Conservation (phyloP, 1,140 invertebrate genomes). For the Drosophila kohkoa region DNA sequence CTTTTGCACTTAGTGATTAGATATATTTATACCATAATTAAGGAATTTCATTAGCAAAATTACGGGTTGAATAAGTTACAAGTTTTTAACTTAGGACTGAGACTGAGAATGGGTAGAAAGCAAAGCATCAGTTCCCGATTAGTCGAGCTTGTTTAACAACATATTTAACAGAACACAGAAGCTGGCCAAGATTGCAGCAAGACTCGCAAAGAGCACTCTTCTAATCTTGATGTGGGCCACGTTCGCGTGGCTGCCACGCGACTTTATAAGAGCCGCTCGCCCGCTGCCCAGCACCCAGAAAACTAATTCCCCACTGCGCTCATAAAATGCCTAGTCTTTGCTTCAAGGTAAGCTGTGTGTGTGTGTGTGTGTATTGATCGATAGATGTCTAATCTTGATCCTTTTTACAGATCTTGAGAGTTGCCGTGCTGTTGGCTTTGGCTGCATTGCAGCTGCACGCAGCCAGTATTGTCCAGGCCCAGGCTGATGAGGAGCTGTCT, state of each 20-base stretch:
- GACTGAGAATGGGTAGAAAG: conserved; percentile 1
- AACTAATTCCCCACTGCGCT: conserved; percentile 14
- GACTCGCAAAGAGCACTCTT: not conserved
- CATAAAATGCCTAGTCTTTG: conserved; percentile 59
- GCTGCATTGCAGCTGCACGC: conserved; percentile 43
- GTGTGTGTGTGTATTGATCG: not conserved
- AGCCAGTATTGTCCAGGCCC: conserved; percentile 13
- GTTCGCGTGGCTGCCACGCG: conserved; percentile 59
- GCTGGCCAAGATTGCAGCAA: conserved; percentile 35
- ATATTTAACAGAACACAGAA: conserved; percentile 53
- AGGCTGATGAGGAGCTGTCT: conserved; percentile 34
- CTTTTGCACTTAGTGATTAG: not conserved
- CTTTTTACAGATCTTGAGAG: conserved; percentile 53
- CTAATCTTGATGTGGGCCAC: conserved; percentile 71
- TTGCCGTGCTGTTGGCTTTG: conserved; percentile 56
- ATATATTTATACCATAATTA: not conserved
- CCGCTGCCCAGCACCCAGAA: conserved; percentile 41
- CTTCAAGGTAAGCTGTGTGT: conserved; percentile 57
- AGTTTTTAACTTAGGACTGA: conserved; percentile 3
- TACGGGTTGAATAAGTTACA: not conserved
- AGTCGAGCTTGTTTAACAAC: conserved; percentile 54
- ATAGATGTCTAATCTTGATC: not conserved
- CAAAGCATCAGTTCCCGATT: not conserved
- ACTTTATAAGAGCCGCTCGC: conserved; percentile 70
- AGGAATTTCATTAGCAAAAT: not conserved